Base-by-base conservation (phyloP, 2,888 invertebrate species). In the Eristalinus aeneus region DNA sequence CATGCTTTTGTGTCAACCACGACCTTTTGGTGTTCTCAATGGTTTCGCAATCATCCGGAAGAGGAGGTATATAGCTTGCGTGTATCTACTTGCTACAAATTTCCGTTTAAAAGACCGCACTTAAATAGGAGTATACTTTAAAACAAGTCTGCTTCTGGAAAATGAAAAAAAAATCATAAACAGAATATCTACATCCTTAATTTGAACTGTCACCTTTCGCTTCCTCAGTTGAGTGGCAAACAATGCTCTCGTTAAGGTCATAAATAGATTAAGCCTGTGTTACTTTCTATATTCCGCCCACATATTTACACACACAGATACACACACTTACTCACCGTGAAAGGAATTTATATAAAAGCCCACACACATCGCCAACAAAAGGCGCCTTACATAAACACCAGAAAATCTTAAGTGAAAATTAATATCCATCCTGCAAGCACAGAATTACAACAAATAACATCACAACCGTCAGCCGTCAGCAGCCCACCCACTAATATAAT, bases 371-470 rank as follows among this genome's bases (percentile, higher is more conserved):
- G 34, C 72, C 65, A 56, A 46, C 71, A 58, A 60, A 65, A 34
- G 31, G 36, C 63, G 46, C 63, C 63, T 80, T 80, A 85, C 27
- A 53, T 80, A 84, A 75, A 68, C 67, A 72, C 12, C 74, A 75
- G 31, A 22, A 63, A 12, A 76, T 31, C 31, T 27, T 65, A 46
- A 73, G 54, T 69, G 39, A 16, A 74, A 74, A 69, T 27, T 39
- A 73, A 74, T 79, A 73, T 60, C 68, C 58, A 46, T 64, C 46
- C 46, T 46, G 46, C 46, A 73, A 68, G 34, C 20, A 54, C 72
- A 54, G 60, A 39, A 60, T 69, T 71, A 32, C 53, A 68, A 68
- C 58, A 76, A 73, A 73, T 54, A 79, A 16, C 53, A 76, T 27
- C 46, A 32, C 12, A 12, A n/a, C n/a, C 39, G n/a, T 12, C 5